Conservation (phyloP, 2,888 invertebrate species). For the Ischnura elegans region DNA sequence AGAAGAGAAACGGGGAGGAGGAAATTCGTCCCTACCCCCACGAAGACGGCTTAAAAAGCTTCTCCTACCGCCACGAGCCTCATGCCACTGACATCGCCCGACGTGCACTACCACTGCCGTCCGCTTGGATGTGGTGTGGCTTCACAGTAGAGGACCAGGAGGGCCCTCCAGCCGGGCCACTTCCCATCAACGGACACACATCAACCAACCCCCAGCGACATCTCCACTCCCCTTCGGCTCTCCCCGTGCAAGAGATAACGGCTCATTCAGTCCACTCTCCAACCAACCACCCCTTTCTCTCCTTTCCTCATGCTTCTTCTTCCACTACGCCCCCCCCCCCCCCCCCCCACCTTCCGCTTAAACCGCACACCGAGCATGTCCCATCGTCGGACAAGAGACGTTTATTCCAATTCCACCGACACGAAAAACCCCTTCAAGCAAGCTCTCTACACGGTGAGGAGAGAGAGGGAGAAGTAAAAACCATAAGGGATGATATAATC, state of each 20-base stretch:
- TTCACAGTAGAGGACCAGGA: slow-evolving; percentile 33
- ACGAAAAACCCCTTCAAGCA: slow-evolving; percentile 28
- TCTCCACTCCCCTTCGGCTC: slow-evolving; percentile 40
- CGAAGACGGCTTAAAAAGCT: neutral
- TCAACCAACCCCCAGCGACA: too few relatives aligned
- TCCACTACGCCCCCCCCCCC: neutral
- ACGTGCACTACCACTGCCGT: neutral
- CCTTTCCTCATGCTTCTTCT: too few relatives aligned
- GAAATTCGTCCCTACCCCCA: neutral
- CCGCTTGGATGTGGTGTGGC: slow-evolving; percentile 41
- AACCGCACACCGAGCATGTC: neutral
- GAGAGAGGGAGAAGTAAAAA: slow-evolving; percentile 21
- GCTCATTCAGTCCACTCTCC: slow-evolving; percentile 34
- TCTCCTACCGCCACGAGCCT: neutral
- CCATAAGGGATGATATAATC: slow-evolving; percentile 27
- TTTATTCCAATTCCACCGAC: slow-evolving; percentile 1
- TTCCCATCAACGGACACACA: slow-evolving; percentile 58
- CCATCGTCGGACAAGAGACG: neutral
- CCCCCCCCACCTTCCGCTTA: neutral
- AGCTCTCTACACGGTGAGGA: neutral
- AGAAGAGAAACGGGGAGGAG: neutral
- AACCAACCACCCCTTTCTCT: neutral
- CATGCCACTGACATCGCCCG: neutral
- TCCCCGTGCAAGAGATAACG: slow-evolving; percentile 47
- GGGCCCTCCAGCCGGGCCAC: slow-evolving; percentile 52